These are phyloP conservation scores for Eulemur albifrons DNA, from an alignment of 2,797 vertebrate species.

Conservation along the genomic window DNA sequence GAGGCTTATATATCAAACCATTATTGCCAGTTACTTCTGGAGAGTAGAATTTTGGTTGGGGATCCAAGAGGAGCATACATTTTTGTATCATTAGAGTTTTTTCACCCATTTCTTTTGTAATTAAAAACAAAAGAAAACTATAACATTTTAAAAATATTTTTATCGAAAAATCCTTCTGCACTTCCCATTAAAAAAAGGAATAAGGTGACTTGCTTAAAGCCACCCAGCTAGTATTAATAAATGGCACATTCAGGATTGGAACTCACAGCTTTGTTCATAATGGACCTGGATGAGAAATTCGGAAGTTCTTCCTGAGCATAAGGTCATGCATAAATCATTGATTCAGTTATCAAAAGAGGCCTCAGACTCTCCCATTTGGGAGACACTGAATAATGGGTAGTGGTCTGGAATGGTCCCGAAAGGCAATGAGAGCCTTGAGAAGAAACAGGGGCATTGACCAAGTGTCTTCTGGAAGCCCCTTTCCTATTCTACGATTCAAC, in stretches of 20 bases:
- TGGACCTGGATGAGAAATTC: background rate
- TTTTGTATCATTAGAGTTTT: background rate
- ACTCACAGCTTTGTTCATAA: background rate
- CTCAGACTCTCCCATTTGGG: background rate
- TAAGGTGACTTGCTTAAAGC: background rate
- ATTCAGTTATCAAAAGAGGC: background rate
- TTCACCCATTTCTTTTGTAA: constrained; percentile 27
- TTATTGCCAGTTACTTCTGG: background rate
- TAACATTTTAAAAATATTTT: background rate
- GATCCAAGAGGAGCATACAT: background rate
- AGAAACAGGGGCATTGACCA: background rate
- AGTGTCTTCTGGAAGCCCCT: background rate
- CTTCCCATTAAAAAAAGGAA: background rate
- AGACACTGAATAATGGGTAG: background rate
- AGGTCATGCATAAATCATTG: background rate
- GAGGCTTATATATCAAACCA: background rate
- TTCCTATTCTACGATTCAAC: background rate
- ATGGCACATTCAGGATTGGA: background rate
- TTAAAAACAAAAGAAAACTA: constrained; percentile 20
- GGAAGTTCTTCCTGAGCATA: background rate
- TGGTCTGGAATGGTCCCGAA: background rate
- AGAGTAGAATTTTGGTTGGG: background rate
- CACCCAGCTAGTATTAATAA: background rate
- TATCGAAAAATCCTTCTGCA: background rate
- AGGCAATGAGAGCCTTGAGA: background rate